Evolutionary conservation across 2,888 invertebrate species (phyloP), one percentile per base, ranked within the genome.

Genomic region (Plebejus anna): DNA sequence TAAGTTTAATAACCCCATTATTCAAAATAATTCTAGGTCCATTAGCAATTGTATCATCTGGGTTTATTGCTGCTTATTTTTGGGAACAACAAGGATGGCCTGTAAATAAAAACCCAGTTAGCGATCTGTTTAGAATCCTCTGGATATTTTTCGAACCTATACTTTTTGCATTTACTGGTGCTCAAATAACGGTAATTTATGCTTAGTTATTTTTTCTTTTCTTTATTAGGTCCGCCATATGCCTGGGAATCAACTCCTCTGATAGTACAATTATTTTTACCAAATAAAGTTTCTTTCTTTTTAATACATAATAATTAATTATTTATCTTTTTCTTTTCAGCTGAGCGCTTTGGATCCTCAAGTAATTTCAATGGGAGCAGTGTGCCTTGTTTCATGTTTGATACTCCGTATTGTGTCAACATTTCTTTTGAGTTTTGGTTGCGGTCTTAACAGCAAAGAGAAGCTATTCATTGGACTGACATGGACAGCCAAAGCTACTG

Each of bases 71-170:
- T 61, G 95, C 96, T 70, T 95, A 93, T 82, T 95, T 93, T 83
- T 97, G 97, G 97, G 95, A 96, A 70, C 94, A 95, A 81, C 96
- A 96, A 85, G 96, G 96, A 38, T 96, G 96, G 96, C 94, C 95
- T 57, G 94, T 96, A 4, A 96, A 96, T 80, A 96, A 96, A 81
- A 96, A 97, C 83, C 96, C 96, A 7, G 96, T 97, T 0, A 95
- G 96, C 70, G 96, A 96, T 72, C 94, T 96, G 13, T 97, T 97
- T 82, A 96, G 96, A 83, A 96, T 97, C 73, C 94, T 97, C 82
- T 98, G 98, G 98, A 96, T 97, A 94, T 95, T 98, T 79, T 97
- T 97, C 88, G 97, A 98, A 87, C 98, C 98, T 0, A 96, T 98
- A 79, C 92, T 98, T 47, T 98, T 98, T 89, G 97, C 97, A 42